Evolutionary conservation across 2,888 invertebrate species (phyloP).

Genomic region (Monochamus alternatus): DNA sequence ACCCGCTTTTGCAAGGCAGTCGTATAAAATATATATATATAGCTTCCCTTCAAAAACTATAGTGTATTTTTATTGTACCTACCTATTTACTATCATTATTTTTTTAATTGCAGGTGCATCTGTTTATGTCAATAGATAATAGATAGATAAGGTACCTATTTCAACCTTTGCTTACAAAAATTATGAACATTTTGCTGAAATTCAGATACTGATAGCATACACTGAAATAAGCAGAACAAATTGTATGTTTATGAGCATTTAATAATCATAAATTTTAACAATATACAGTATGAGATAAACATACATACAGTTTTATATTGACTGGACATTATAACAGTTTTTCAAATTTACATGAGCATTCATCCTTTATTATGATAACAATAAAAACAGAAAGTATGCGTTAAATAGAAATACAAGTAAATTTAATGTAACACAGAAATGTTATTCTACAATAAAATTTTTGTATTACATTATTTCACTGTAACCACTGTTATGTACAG

Average conservation of each 20-base stretch:
- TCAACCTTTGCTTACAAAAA: too few relatives aligned
- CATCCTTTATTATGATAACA: constrained; percentile 59
- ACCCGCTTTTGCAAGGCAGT: too few relatives aligned
- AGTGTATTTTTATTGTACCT: too few relatives aligned
- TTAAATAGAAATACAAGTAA: constrained; percentile 39
- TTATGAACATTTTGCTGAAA: too few relatives aligned
- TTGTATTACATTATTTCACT: constrained; percentile 14
- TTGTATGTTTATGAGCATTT: constrained; percentile 62
- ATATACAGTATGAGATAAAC: constrained; percentile 71
- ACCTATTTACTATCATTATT: too few relatives aligned
- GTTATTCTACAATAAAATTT: background rate
- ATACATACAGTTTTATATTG: constrained; percentile 71
- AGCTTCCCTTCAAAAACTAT: too few relatives aligned
- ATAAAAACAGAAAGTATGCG: constrained; percentile 32
- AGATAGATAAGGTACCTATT: too few relatives aligned
- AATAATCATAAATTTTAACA: constrained; percentile 69
- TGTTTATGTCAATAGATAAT: too few relatives aligned
- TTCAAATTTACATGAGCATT: constrained; percentile 66
- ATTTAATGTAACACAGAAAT: constrained; percentile 32
- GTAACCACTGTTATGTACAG: constrained; percentile 27
- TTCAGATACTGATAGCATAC: too few relatives aligned
- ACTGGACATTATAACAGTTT: constrained; percentile 70
- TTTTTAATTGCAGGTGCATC: too few relatives aligned
- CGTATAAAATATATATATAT: too few relatives aligned
- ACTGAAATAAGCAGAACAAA: too few relatives aligned